Conservation (phyloP, 2,888 invertebrate species). For the Apamea monoglypha region DNA sequence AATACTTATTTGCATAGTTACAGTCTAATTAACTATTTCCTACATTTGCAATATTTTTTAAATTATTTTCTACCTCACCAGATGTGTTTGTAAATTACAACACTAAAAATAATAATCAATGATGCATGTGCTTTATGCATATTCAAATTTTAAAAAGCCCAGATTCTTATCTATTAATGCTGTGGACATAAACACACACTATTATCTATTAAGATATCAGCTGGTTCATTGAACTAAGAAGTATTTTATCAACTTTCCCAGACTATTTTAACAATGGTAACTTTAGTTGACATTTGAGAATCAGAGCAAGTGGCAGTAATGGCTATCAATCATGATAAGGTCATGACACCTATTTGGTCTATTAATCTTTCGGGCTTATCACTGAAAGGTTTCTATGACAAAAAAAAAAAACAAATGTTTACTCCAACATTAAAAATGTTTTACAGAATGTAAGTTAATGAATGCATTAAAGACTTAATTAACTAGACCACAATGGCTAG, state of each 20-base stretch:
- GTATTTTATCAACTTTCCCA: slow-evolving; percentile 62
- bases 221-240: slow-evolving; percentile 72
- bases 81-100: slow-evolving; percentile 17
- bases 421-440: not conserved
- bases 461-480: not conserved
- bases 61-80: slow-evolving; percentile 10
- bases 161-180: slow-evolving; percentile 46
- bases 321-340: slow-evolving; percentile 50
- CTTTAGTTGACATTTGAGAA: slow-evolving; percentile 28
- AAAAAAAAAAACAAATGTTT: not conserved
- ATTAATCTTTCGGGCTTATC: not conserved
- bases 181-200: slow-evolving; percentile 56
- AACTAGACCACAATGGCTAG: not conserved
- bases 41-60: slow-evolving; percentile 14
- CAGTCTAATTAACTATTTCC: slow-evolving; percentile 8
- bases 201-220: slow-evolving; percentile 70
- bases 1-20: slow-evolving; percentile 9
- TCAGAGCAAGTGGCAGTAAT: slow-evolving; percentile 28
- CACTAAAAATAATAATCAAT: slow-evolving; percentile 1
- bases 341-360: slow-evolving; percentile 15
- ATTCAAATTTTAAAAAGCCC: slow-evolving; percentile 20
- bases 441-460: not conserved
- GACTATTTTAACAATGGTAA: slow-evolving; percentile 39
- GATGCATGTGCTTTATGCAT: slow-evolving; percentile 6
- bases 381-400: not conserved